These are phyloP conservation scores for Cherax quadricarinatus DNA, from an alignment of 1,140 invertebrate species.

Conservation along the genomic window DNA sequence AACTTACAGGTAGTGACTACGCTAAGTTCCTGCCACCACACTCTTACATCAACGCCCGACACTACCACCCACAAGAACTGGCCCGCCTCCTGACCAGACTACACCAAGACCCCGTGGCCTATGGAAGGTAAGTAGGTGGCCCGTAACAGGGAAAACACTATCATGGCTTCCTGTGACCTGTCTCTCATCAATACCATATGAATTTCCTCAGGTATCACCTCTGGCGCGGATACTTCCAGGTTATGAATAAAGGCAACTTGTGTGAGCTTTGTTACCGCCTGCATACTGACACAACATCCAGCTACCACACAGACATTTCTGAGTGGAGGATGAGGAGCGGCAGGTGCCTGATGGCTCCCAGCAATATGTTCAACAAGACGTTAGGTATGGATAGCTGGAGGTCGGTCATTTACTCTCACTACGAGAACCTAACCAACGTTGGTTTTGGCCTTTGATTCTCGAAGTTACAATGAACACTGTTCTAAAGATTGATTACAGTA, in stretches of 20 bases:
- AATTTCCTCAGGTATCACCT: conserved; percentile 13
- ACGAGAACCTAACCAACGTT: too few species aligned
- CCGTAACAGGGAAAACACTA: conserved; percentile 1
- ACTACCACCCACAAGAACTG: conserved; percentile 39
- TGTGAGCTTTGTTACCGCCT: conserved; percentile 40
- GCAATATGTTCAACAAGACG: not conserved
- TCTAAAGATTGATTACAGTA: too few species aligned
- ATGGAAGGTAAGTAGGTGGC: not conserved
- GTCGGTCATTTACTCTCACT: not conserved
- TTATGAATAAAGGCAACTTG: not conserved
- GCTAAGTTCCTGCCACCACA: conserved; percentile 1
- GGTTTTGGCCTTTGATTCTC: too few species aligned
- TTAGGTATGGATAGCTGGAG: not conserved
- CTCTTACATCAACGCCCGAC: conserved; percentile 36
- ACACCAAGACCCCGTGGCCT: conserved; percentile 10
- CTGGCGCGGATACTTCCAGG: conserved; percentile 18
- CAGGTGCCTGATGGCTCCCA: not conserved
- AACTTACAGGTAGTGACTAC: conserved; percentile 23
- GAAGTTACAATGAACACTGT: too few species aligned
- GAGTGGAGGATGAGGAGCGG: not conserved
- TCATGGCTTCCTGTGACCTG: too few species aligned
- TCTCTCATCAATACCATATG: too few species aligned
- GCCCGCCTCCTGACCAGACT: conserved; percentile 8
- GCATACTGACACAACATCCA: not conserved
- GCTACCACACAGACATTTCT: conserved; percentile 21